Base-by-base conservation (phyloP, 2,113 vertebrate species). In the Mesembrinibis cayennensis region DNA sequence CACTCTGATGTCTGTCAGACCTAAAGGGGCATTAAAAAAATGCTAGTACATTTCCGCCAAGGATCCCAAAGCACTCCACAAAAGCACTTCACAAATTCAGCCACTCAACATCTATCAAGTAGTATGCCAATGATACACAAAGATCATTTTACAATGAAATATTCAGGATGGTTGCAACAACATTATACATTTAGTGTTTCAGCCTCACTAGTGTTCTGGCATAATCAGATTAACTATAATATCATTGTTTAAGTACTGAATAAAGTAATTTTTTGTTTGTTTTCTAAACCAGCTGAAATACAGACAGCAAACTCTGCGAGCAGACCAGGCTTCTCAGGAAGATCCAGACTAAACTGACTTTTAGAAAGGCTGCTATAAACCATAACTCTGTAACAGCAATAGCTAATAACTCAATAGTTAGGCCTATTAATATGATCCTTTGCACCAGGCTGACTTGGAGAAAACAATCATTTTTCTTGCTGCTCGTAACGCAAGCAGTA, bases 281-380 rank as follows among this genome's bases (percentile, higher is more conserved):
- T 88, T 90, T 63, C 59, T 81, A 71, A 89, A 93, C 25, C 45
- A n/a, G 34, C 26, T 5, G 20, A 79, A 69, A 49, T 45, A n/a
- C 36, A 87, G 77, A 36, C 21, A 82, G 65, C 56, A 93, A 92
- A 30, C 11, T 74, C 67, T n/a, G 38, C 12, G 47, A 86, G 59
- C 89, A 90, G 79, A 30, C 36, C n/a, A 52, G 49, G 42, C 76
- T 82, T 42, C 72, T 87, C 72, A 20, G 55, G 55, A 84, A 84
- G 65, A 96, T 59, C 55, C 72, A 95, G 81, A 78, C 89, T 71
- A 79, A 96, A 95, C 56, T 74, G 77, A 87, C 83, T 67, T 92
- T 74, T 42, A 67, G 81, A 82, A 67, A 96, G 49, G 81, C 87
- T 55, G 47, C 83, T 91, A 49, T 30, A 89, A 87, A 63, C 55